Conservation (phyloP, 2,113 vertebrate genomes). For the Sorex fumeus region DNA sequence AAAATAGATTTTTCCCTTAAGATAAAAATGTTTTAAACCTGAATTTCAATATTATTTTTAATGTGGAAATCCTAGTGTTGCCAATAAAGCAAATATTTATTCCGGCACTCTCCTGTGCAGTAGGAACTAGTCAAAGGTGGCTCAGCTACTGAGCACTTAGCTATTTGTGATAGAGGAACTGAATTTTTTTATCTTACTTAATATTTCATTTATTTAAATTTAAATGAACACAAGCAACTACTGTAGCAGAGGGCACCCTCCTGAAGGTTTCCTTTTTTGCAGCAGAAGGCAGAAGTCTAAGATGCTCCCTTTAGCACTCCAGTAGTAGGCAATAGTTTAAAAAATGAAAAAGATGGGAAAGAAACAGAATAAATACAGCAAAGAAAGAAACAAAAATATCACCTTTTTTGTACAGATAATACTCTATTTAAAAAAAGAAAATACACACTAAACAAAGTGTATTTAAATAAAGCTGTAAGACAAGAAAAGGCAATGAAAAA, state of each 20-base stretch:
- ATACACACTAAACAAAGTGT: neutral
- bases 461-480: neutral
- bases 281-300: neutral
- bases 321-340: neutral
- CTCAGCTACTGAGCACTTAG: neutral
- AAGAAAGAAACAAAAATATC: constrained; percentile 42
- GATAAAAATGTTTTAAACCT: constrained; percentile 29
- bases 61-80: neutral
- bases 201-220: constrained; percentile 1
- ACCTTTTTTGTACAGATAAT: neutral
- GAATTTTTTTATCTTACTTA: constrained; percentile 32
- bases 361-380: neutral
- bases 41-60: constrained; percentile 22
- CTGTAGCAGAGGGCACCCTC: neutral
- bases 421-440: constrained; percentile 46
- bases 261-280: neutral
- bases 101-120: neutral
- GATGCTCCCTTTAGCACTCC: neutral
- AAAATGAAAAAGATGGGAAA: constrained; percentile 16
- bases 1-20: constrained; percentile 7
- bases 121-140: neutral
- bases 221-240: neutral
- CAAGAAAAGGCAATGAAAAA: constrained; percentile 36
- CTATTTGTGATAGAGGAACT: neutral
- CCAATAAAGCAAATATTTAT: neutral